Percentiles rank a stretch among this genome's conserved stretches.
These are phyloP conservation scores for Clamator glandarius DNA, from an alignment of 2,797 vertebrate species.

Conservation along the genomic window DNA sequence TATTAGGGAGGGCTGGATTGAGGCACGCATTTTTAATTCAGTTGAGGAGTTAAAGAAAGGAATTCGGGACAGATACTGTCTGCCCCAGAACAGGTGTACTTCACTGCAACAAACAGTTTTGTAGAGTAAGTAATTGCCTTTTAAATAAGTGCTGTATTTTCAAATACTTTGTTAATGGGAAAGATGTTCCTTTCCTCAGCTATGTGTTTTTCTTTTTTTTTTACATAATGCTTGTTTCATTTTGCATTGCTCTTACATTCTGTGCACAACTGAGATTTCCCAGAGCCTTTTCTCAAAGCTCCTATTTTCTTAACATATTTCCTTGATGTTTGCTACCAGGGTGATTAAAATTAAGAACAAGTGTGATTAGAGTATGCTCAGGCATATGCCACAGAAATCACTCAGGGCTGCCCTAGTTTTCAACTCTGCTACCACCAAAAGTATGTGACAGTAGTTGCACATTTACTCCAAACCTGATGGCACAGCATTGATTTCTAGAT, in stretches of 20 bases:
- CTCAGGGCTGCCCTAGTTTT: not conserved
- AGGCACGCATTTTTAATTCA: not conserved
- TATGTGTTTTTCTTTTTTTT: not conserved
- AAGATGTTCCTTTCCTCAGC: not conserved
- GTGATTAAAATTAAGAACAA: not conserved
- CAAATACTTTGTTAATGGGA: not conserved
- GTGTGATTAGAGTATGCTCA: not conserved
- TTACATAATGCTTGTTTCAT: not conserved
- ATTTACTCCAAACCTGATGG: conserved; percentile 29
- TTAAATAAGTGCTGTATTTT: not conserved
- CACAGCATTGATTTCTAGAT: conserved; percentile 39
- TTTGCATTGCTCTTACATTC: not conserved
- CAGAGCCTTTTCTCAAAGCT: not conserved
- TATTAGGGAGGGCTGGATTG: not conserved
- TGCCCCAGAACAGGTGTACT: not conserved
- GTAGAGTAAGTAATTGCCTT: accelerated
- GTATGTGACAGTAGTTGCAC: not conserved
- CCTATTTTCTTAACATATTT: not conserved
- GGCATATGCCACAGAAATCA: not conserved
- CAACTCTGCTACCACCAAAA: not conserved
- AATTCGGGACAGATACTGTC: not conserved
- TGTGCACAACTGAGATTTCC: not conserved
- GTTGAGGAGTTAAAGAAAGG: not conserved
- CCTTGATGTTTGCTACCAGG: not conserved
- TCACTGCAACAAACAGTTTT: not conserved